Percentiles rank a stretch among this genome's conserved stretches.
Conservation (phyloP, 2,888 invertebrate genomes). For the Aporophyla nigra region DNA sequence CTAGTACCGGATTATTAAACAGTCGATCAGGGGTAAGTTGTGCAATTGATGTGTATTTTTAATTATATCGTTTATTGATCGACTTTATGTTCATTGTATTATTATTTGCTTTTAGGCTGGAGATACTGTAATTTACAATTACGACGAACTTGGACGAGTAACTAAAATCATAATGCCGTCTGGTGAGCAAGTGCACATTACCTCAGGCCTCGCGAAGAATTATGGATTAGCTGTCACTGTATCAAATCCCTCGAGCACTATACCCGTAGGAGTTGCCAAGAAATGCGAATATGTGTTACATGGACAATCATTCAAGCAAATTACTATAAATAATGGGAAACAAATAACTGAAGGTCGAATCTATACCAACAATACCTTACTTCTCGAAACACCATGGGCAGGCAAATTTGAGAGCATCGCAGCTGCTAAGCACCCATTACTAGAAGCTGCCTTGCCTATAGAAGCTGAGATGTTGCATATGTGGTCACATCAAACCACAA, state of each 20-base stretch:
- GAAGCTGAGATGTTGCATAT: constrained; percentile 97
- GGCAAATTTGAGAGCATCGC: constrained; percentile 94
- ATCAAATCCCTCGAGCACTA: constrained; percentile 89
- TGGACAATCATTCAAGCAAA: constrained; percentile 92
- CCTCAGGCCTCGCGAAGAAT: constrained; percentile 94
- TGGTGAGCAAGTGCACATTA: constrained; percentile 96
- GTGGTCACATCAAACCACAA: constrained; percentile 96
- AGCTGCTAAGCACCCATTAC: constrained; percentile 94
- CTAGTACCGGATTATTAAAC: constrained; percentile 96
- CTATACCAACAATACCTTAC: constrained; percentile 94
- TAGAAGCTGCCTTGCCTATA: constrained; percentile 96
- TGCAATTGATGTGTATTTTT: not conserved
- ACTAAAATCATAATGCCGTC: constrained; percentile 97
- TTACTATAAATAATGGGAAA: constrained; percentile 93
- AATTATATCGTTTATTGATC: not conserved
- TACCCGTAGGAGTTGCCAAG: constrained; percentile 90
- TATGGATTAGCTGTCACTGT: constrained; percentile 95
- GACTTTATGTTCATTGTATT: constrained; percentile 28
- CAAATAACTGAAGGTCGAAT: constrained; percentile 94
- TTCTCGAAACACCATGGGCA: constrained; percentile 94
- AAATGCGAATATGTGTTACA: constrained; percentile 92
- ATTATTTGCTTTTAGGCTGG: constrained; percentile 92
- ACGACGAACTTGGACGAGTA: constrained; percentile 97
- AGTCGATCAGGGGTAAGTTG: constrained; percentile 95
- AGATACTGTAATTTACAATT: constrained; percentile 97